Conservation (phyloP, 2,888 invertebrate genomes). For the Protophormia terraenovae region DNA sequence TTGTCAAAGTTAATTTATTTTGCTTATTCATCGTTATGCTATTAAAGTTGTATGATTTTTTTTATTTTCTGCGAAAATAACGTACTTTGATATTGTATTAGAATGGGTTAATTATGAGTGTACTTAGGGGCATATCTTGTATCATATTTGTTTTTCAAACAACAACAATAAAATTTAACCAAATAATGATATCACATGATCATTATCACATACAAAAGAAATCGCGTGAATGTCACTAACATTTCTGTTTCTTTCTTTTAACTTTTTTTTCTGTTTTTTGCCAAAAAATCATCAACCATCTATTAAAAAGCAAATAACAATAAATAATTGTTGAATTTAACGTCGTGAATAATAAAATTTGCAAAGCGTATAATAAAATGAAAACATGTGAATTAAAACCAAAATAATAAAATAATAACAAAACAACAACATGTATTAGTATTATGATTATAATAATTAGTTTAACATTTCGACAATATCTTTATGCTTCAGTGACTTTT, state of each 20-base stretch:
- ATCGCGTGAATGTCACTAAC: slow-evolving; percentile 56
- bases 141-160: neutral
- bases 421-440: neutral
- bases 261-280: neutral
- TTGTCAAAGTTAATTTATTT: too few species aligned
- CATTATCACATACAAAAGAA: slow-evolving; percentile 26
- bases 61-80: neutral
- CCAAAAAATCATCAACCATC: slow-evolving; percentile 31
- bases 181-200: slow-evolving; percentile 57
- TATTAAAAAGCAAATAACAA: slow-evolving; percentile 24
- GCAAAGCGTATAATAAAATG: neutral
- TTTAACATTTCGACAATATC: neutral
- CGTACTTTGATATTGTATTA: neutral
- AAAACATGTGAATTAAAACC: slow-evolving; percentile 18
- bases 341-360: slow-evolving; percentile 18
- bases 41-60: too few species aligned
- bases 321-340: slow-evolving; percentile 14
- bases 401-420: too few species aligned
- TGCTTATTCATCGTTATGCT: too few species aligned
- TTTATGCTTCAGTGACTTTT: neutral
- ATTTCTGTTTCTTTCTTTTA: neutral
- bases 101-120: slow-evolving; percentile 10
- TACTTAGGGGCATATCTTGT: neutral
- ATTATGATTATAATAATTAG: neutral
- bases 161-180: slow-evolving; percentile 11